Conservation (phyloP, 2,888 invertebrate genomes). For the Dynastes grantii region DNA sequence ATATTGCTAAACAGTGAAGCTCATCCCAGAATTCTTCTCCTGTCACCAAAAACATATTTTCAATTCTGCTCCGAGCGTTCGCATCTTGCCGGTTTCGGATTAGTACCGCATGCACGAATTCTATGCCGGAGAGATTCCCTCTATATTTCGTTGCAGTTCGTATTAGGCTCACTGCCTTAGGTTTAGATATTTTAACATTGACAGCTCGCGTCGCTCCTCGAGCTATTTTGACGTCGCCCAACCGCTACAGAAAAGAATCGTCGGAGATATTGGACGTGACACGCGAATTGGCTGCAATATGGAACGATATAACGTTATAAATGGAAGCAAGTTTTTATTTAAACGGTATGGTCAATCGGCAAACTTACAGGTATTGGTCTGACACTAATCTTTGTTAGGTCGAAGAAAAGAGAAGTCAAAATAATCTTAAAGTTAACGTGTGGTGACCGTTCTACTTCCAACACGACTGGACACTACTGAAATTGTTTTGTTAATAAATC, state of each 20-base stretch:
- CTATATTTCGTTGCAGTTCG: constrained; percentile 6
- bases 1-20: background rate
- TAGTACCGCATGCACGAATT: constrained; percentile 1
- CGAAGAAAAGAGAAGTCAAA: no score
- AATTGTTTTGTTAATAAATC: no score
- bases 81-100: background rate
- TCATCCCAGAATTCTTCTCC: background rate
- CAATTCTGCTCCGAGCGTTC: background rate
- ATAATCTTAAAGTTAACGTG: no score
- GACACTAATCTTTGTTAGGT: no score
- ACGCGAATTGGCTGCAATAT: background rate
- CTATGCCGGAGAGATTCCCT: background rate
- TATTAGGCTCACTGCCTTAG: background rate
- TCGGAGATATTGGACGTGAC: background rate
- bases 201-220: background rate
- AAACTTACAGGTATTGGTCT: no score
- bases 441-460: no score
- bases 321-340: no score
- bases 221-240: background rate
- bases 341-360: no score
- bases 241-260: background rate
- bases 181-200: constrained; percentile 3
- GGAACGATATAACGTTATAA: no score
- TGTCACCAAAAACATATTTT: background rate
- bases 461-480: no score